A percentile compares a stretch with the other conserved stretches of the same genome.
Conservation (phyloP, 2,113 vertebrate species). For the Cygnus buccinator region DNA sequence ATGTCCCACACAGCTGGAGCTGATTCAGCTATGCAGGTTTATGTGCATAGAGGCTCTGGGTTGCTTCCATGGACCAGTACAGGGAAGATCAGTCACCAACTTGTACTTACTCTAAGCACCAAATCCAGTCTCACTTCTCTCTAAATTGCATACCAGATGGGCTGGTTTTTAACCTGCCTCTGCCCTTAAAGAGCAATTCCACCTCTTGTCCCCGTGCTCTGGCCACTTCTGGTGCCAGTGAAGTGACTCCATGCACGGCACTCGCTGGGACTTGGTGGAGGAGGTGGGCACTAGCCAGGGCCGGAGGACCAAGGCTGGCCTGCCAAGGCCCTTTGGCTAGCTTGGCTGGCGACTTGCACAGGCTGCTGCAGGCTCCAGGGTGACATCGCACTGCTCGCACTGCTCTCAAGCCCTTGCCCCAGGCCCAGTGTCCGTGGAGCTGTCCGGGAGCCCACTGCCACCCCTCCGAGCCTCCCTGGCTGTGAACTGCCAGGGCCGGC, state of each 20-base stretch:
- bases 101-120: background rate
- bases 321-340: rapidly evolving
- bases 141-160: rapidly evolving
- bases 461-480: rapidly evolving
- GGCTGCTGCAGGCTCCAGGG: background rate
- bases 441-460: background rate
- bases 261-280: background rate
- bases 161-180: background rate
- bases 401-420: background rate
- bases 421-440: rapidly evolving
- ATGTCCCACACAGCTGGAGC: background rate
- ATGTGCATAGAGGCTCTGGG: background rate
- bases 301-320: background rate
- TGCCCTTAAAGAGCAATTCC: background rate
- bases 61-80: background rate
- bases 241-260: background rate
- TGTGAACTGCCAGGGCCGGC: background rate
- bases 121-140: background rate
- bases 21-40: background rate
- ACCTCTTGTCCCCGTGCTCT: background rate
- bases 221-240: background rate
- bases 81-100: too few relatives aligned
- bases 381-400: rapidly evolving
- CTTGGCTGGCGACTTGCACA: background rate
- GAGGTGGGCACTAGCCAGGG: background rate